phyloP scores from a whole-genome alignment of 2,113 vertebrate genomes.

The Promerops cafer region DNA sequence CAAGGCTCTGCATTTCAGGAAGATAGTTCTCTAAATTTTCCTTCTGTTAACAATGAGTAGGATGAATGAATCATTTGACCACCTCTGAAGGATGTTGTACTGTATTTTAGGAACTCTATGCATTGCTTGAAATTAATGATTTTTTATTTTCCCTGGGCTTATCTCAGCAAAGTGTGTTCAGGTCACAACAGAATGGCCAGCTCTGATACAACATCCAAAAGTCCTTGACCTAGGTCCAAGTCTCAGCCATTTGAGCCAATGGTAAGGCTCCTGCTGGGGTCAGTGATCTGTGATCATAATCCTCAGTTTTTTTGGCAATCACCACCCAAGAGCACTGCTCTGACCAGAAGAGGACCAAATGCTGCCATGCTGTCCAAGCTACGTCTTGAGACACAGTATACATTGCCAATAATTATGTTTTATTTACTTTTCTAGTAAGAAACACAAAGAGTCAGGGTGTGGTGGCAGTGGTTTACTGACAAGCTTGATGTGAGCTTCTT shows the following conservation, averaged over 20 bases:
- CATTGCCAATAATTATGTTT: neutral
- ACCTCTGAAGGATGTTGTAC: neutral
- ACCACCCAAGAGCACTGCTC: fast-evolving
- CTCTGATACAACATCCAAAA: neutral
- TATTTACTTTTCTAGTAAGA: neutral
- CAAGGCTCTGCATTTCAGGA: neutral
- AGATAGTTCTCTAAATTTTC: neutral
- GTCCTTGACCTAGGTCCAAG: neutral
- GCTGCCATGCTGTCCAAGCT: neutral
- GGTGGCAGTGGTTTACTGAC: neutral
- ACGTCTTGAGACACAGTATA: neutral
- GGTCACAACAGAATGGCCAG: neutral
- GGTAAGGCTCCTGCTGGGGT: neutral
- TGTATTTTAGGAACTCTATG: neutral
- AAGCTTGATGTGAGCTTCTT: neutral
- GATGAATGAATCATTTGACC: neutral
- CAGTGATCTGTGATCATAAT: neutral
- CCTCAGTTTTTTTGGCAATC: neutral
- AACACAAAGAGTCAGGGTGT: neutral
- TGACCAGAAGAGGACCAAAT: neutral
- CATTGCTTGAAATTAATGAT: neutral
- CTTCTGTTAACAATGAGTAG: neutral
- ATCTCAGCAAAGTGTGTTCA: neutral
- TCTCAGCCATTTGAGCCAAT: neutral
- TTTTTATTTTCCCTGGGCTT: neutral